Evolutionary conservation across 1,140 invertebrate genomes (phyloP).

Genomic region (Papilio helenus): DNA sequence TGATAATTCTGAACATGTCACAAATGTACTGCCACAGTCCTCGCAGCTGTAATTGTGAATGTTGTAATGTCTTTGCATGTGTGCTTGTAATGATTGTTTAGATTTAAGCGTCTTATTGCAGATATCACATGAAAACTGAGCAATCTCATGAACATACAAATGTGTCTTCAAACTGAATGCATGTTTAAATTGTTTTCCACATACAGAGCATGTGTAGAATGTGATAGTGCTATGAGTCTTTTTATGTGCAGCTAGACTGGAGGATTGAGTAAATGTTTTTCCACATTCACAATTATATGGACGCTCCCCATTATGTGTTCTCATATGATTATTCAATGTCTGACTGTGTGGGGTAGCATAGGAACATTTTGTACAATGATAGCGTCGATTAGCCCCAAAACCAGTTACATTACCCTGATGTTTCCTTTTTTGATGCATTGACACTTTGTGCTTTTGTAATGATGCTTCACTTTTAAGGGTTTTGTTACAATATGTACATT

Average conservation of each 20-base stretch:
- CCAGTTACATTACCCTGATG: constrained; percentile 71
- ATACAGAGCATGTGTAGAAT: constrained; percentile 84
- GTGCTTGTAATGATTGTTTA: constrained; percentile 68
- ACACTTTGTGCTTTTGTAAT: constrained; percentile 58
- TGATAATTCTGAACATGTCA: constrained; percentile 74
- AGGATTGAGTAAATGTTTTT: constrained; percentile 83
- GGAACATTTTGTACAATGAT: constrained; percentile 74
- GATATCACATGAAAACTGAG: constrained; percentile 61
- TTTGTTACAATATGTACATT: constrained; percentile 67
- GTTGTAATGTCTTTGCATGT: constrained; percentile 78
- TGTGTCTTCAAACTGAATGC: constrained; percentile 76
- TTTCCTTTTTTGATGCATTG: constrained; percentile 71
- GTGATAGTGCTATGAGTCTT: constrained; percentile 79
- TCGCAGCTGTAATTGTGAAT: constrained; percentile 79
- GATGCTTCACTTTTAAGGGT: constrained; percentile 61
- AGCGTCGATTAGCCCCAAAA: constrained; percentile 64
- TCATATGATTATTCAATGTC: constrained; percentile 77
- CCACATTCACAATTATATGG: constrained; percentile 84
- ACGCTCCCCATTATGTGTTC: constrained; percentile 83
- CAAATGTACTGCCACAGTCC: constrained; percentile 78
- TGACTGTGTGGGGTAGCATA: constrained; percentile 79
- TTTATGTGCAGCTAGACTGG: constrained; percentile 77
- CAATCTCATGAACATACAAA: constrained; percentile 70
- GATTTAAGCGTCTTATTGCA: constrained; percentile 76
- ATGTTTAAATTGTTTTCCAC: constrained; percentile 85